These are phyloP conservation scores for Hipparchia sbordonii DNA, from an alignment of 2,888 invertebrate species.

Conservation along the genomic window DNA sequence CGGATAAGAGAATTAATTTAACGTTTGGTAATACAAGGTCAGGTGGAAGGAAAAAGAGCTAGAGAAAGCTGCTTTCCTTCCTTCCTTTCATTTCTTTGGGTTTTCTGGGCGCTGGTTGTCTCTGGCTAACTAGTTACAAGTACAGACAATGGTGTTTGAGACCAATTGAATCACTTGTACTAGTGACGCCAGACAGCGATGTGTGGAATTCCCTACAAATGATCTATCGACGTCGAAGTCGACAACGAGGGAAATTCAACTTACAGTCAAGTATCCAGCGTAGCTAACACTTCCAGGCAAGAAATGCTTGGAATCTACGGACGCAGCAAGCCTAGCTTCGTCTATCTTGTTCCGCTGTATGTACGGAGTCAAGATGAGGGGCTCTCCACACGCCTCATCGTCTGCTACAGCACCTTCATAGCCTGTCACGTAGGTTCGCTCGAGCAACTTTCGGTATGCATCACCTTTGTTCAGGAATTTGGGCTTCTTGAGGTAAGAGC, in stretches of 20 bases:
- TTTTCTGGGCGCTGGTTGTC: no score
- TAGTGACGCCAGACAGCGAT: no score
- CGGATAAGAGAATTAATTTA: no score
- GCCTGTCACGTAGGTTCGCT: slow-evolving; percentile 7
- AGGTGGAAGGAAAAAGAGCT: no score
- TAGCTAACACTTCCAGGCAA: slow-evolving; percentile 1
- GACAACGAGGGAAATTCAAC: not conserved
- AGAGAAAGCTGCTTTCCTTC: no score
- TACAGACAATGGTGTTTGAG: no score
- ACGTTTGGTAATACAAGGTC: no score
- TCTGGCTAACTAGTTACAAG: no score
- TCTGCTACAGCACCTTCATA: not conserved
- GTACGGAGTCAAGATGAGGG: slow-evolving; percentile 5
- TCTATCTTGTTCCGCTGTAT: not conserved
- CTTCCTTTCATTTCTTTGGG: no score
- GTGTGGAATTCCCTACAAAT: no score
- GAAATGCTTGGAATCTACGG: not conserved
- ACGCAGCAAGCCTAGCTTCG: not conserved
- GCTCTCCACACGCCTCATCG: not conserved
- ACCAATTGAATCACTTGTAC: no score
- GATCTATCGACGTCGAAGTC: not conserved
- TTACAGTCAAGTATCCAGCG: slow-evolving; percentile 10
- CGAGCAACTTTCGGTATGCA: not conserved
- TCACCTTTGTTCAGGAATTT: slow-evolving; percentile 2
- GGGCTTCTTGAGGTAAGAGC: not conserved